Percentiles rank a stretch among this genome's conserved stretches.
These are phyloP conservation scores for Micrasema longulum DNA, from an alignment of 1,140 invertebrate species.

Conservation along the genomic window DNA sequence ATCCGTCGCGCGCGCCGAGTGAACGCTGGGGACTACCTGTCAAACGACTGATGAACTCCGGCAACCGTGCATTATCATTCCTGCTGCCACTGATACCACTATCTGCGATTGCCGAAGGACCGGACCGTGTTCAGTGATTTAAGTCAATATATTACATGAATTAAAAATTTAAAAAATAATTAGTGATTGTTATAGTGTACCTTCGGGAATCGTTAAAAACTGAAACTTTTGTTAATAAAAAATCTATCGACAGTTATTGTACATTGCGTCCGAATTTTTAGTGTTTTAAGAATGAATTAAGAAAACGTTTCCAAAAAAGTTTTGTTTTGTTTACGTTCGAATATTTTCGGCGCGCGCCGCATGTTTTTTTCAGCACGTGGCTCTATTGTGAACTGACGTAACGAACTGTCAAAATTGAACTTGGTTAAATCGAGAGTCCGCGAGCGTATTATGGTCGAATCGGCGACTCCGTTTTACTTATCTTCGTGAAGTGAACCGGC, in stretches of 20 bases:
- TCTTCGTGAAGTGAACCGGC: not conserved
- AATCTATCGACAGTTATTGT: too few relatives aligned
- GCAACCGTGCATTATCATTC: not conserved
- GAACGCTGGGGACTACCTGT: not conserved
- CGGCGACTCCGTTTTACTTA: not conserved
- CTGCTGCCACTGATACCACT: not conserved
- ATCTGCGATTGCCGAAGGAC: not conserved
- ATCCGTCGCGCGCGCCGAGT: not conserved
- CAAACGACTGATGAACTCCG: constrained; percentile 13
- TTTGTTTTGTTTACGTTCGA: constrained; percentile 21
- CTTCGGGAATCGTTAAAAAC: too few relatives aligned
- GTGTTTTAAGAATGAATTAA: too few relatives aligned
- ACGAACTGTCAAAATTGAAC: constrained; percentile 38
- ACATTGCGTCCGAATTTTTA: too few relatives aligned
- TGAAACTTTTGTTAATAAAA: too few relatives aligned
- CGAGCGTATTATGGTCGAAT: not conserved
- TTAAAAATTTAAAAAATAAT: too few relatives aligned
- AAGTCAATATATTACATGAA: not conserved
- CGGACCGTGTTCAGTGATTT: not conserved
- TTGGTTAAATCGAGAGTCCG: not conserved
- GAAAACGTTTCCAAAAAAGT: not conserved
- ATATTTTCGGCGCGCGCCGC: constrained; percentile 10
- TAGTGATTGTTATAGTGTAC: too few relatives aligned
- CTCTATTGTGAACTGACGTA: constrained; percentile 12
- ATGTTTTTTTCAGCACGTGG: constrained; percentile 11